phyloP scores from a whole-genome alignment of 2,113 vertebrate species.

The Sinosuthora webbiana region DNA sequence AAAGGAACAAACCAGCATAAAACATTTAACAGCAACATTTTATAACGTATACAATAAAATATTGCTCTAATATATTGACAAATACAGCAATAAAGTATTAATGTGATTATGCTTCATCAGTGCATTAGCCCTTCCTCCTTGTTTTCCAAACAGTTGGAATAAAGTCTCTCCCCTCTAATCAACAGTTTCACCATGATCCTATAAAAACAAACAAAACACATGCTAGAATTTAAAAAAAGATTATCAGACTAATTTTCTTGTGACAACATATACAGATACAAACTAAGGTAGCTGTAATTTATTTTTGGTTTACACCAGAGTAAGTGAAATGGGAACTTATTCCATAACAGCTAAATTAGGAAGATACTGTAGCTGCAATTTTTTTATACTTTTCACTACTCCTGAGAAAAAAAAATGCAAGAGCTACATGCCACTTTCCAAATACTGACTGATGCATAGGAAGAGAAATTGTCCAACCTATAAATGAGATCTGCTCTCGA shows the following conservation, averaged over 20 bases:
- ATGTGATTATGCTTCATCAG: constrained; percentile 75
- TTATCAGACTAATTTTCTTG: not conserved
- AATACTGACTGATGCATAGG: not conserved
- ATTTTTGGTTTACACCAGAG: not conserved
- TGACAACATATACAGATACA: not conserved
- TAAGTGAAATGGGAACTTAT: not conserved
- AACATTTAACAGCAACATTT: constrained; percentile 74
- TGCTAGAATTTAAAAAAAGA: not conserved
- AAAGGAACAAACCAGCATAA: constrained; percentile 69
- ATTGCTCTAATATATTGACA: constrained; percentile 79
- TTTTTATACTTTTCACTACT: not conserved
- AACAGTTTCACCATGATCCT: not conserved
- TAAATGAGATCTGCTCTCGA: fast-evolving
- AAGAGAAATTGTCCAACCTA: not conserved
- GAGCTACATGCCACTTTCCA: not conserved
- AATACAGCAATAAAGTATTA: constrained; percentile 78
- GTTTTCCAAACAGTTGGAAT: constrained; percentile 49
- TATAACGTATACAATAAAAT: constrained; percentile 80
- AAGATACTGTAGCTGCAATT: not conserved
- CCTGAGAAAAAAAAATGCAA: not conserved
- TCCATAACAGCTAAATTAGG: not conserved
- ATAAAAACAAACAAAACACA: not conserved
- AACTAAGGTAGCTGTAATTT: not conserved
- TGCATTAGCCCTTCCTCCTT: constrained; percentile 41
- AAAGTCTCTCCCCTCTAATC: not conserved